Base-by-base conservation (phyloP, 2,888 invertebrate genomes). In the Drosophila kambysellisi region DNA sequence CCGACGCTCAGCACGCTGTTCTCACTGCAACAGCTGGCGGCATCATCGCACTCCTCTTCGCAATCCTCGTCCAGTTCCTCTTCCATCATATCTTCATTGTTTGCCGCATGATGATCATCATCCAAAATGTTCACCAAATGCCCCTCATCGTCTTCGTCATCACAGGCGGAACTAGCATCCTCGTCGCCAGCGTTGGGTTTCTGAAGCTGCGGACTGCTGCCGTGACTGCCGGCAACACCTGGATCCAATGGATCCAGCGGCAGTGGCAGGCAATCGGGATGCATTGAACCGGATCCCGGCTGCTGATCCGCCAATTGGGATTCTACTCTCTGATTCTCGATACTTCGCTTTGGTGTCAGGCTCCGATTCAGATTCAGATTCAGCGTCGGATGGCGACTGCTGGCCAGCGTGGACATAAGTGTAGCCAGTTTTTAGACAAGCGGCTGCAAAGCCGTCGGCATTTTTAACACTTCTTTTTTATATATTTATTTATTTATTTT, bases 1-100 rank as follows among this genome's bases (percentile, higher is more conserved):
- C 97, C 97, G 76, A 97, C 97, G 81, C 97, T 97, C 39, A 97
- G 91, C 5, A 97, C 97, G 51, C 97, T 97, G 88, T 96, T 97
- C 85, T 96, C 96, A 83, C 96, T 96, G 81, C 96, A 95, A 78
- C 96, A 95, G 70, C 96, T 96, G 74, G 95, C 94, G 25, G 95
- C 95, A 74, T 93, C 93, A 37, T 82, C 88, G 8, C 57, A 57
- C 8, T 57, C 56, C 25, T 91, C 90, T 51, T 88, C 78, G 15
- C 46, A 46, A 39, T 91, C 87, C 11, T 74, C 71, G 0, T 82
- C 88, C 35, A 76, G 80, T 37, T 81, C 80, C 32, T 79, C 82
- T 35, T 69, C 73, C 53, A 37, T 17, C 29, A 39, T 7, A 5
- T 56, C 39, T 53, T 58, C 58, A 6, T 72, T 69, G 17, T 70